Base-by-base conservation (phyloP, 2,113 vertebrate genomes). In the Synchiropus splendidus region DNA sequence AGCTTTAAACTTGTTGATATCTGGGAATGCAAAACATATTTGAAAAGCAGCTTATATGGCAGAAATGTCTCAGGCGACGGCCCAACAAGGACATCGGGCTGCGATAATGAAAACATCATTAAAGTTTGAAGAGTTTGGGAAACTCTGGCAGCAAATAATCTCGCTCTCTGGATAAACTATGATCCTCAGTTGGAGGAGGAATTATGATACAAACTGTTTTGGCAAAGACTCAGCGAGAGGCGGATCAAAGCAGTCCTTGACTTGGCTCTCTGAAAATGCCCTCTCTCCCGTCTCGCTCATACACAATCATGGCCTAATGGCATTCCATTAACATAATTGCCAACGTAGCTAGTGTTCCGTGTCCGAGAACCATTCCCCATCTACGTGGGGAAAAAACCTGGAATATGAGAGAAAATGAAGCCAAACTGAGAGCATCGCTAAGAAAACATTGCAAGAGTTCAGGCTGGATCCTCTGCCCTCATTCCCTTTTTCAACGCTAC, bases 291-390 rank as follows among this genome's bases (percentile, higher is more conserved):
- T 81, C 90, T 90, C 88, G 86, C 91, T 95, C 92, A 92, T 94
- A 90, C 82, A 89, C 90, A 95, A 97, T 94, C 91, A 92, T 90
- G 91, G 89, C 90, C 91, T 95, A 94, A 95, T 97, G 90, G 89
- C 90, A 89, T 89, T 79, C 90, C 91, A 95, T 95, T 97, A 95
- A 91, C 91, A 91, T 94, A 94, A 97, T 91, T 92, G 91, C 91
- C 91, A 90, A 88, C 90, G 91, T 89, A 89, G 91, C 89, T 89
- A 91, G 90, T 90, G 90, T 92, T 92, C 89, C 89, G 83, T 91
- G 88, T 92, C 90, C 90, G 88, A 85, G 85, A 90, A 88, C 83
- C 86, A 84, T 89, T 92, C 85, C 85, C 85, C 85, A 86, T 86
- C 87, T 88, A 89, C 68, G 64, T 35, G 32, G 37, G 6, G 13